A percentile compares a stretch with the other conserved stretches of the same genome.
Evolutionary conservation across 2,113 vertebrate genomes (phyloP).

Genomic region (Felis catus): F.catus_Fca126_mat1.0 CM031411.1:33086001-33086500

Average conservation of each 20-base stretch:
- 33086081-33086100: conserved; percentile 70
- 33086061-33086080: conserved; percentile 43
- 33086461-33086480: conserved; percentile 53
- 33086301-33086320: conserved; percentile 28
- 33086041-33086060: conserved; percentile 4
- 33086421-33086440: conserved; percentile 55
- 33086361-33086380: conserved; percentile 47
- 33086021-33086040: conserved; percentile 44
- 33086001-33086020: conserved; percentile 12
- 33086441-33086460: conserved; percentile 56
- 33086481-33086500: conserved; percentile 56
- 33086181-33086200: conserved; percentile 56
- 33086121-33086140: conserved; percentile 60
- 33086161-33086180: conserved; percentile 73
- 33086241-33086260: conserved; percentile 46
- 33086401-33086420: conserved; percentile 39
- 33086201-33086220: conserved; percentile 73
- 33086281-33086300: conserved; percentile 56
- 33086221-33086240: conserved; percentile 67
- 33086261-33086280: conserved; percentile 59
- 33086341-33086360: conserved; percentile 27
- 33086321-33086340: conserved; percentile 14
- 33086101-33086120: conserved; percentile 66
- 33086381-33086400: conserved; percentile 46
- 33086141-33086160: conserved; percentile 64